Base-by-base conservation (phyloP, 2,888 invertebrate species). In the Ormyrus rosae region DNA sequence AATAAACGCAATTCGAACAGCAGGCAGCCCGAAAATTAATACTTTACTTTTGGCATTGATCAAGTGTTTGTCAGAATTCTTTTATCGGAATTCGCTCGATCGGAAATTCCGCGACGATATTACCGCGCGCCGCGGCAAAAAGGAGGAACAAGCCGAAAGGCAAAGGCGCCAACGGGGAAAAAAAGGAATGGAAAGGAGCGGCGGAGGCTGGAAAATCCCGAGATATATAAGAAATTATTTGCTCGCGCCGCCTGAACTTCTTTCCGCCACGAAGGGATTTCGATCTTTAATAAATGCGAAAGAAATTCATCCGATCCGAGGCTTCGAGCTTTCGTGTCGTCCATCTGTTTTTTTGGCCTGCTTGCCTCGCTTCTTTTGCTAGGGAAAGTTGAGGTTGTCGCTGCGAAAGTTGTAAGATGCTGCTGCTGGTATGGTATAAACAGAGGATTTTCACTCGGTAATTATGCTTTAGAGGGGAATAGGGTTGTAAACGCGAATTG, bases 161-260 rank as follows among this genome's bases (percentile, higher is more conserved):
- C 46, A 55, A 53, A 53, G 11, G 19, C 13, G 13, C 46, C 6
- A 5, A 45, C n/a, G 51, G 34, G 46, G 45, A 63, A 53, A 13
- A 9, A 7, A 5, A n/a, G 7, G 45, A 11, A 63, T 13, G 13
- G n/a, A 9, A 46, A 55, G 46, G 7, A n/a, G 50, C 48, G 7
- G 60, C 50, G 51, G 48, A 72, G 74, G 34, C 34, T 34, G 34
- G 65, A 60, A 74, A 74, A 74, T 74, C 58, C 58, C 58, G 34
- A 74, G 65, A 67, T 74, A 34, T 34, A 74, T 74, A 74, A 58
- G 67, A 74, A 51, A 67, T 74, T 74, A 67, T 74, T 74, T 65
- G 67, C 67, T 50, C 65, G 67, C 48, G 19, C 5, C 63, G 6
- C 9, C 45, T 19, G 65, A 6, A 13, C 4, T 34, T 34, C 4